A percentile compares a stretch with the other conserved stretches of the same genome.
Evolutionary conservation across 2,113 vertebrate species (phyloP).

Genomic region (Grantiella picta): DNA sequence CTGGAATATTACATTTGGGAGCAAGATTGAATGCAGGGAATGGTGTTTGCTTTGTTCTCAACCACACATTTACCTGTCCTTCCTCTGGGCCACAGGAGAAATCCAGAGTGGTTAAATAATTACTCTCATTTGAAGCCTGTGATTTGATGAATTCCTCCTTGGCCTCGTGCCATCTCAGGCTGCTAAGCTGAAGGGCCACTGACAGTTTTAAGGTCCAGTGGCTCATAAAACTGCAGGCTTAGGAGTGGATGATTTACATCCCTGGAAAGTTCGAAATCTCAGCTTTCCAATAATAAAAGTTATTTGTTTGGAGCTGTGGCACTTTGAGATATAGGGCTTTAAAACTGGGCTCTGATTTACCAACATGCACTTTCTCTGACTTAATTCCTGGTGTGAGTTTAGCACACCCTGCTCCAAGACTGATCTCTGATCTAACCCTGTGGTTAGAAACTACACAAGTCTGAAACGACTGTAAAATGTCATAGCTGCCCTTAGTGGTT

Average conservation of each 20-base stretch:
- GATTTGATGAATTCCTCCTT: not conserved
- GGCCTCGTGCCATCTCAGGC: not conserved
- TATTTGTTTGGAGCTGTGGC: not conserved
- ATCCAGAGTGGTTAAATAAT: not conserved
- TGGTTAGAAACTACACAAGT: not conserved
- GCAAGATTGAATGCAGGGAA: not conserved
- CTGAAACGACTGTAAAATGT: not conserved
- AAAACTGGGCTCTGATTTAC: not conserved
- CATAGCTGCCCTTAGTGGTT: not conserved
- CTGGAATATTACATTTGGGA: not conserved
- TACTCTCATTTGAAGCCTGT: not conserved
- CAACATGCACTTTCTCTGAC: not conserved
- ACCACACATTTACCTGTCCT: not conserved
- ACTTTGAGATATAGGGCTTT: not conserved
- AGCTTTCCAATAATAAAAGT: not conserved
- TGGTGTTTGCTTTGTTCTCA: not conserved
- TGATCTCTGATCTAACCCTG: not conserved
- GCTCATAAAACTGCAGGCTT: not conserved
- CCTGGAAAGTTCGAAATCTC: not conserved
- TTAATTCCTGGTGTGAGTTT: not conserved
- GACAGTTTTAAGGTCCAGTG: not conserved
- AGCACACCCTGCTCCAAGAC: not conserved
- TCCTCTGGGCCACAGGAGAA: not conserved
- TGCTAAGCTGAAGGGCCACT: constrained; percentile 10
- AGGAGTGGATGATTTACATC: not conserved